A percentile compares a stretch with the other conserved stretches of the same genome.
These are phyloP conservation scores for Egretta garzetta DNA, from an alignment of 2,113 vertebrate genomes.

Conservation along the genomic window DNA sequence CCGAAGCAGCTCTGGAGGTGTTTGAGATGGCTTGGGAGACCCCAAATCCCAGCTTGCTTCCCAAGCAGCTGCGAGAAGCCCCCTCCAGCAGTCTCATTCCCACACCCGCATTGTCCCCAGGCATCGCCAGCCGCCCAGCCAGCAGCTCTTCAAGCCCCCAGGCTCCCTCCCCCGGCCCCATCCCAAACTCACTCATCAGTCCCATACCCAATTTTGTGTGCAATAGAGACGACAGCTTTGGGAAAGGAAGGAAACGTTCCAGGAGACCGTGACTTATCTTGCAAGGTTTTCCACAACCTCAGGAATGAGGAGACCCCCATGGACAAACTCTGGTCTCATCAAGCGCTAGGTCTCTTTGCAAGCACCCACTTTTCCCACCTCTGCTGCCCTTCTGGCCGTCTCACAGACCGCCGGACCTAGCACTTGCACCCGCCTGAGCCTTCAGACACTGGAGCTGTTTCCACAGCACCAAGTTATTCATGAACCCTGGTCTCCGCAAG, in stretches of 20 bases:
- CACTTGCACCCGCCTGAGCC: not conserved
- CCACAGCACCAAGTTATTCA: not conserved
- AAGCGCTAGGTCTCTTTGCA: not conserved
- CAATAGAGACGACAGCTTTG: not conserved
- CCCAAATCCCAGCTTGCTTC: not conserved
- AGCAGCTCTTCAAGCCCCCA: not conserved
- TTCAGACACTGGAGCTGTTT: not conserved
- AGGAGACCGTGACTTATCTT: not conserved
- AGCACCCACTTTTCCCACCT: not conserved
- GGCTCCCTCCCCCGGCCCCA: not conserved
- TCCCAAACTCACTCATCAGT: not conserved
- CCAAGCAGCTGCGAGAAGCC: not conserved
- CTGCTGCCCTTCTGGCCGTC: not conserved
- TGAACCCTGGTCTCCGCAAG: not conserved
- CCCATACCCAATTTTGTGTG: too few species aligned
- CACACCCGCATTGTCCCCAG: accelerated
- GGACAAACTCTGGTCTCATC: not conserved
- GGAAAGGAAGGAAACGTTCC: not conserved
- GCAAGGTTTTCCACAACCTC: not conserved
- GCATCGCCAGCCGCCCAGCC: not conserved
- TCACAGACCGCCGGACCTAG: not conserved
- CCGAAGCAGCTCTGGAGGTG: not conserved
- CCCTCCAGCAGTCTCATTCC: not conserved
- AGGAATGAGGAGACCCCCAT: accelerated
- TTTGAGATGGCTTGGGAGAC: not conserved